phyloP scores from a whole-genome alignment of 2,888 invertebrate genomes.

The Drosophila falleni region DNA sequence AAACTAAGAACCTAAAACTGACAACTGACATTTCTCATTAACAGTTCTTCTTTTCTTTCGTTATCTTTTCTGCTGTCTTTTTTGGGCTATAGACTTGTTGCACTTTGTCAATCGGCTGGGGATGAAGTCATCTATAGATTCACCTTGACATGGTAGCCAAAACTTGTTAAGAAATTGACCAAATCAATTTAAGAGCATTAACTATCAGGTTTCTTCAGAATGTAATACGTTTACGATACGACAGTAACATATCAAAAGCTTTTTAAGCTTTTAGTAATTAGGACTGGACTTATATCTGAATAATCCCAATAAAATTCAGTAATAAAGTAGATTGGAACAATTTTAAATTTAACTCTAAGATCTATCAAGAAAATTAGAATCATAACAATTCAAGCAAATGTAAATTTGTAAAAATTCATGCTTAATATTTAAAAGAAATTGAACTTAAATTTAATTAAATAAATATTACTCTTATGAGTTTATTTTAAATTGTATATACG shows the following conservation, averaged over 20 bases:
- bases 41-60: conserved; percentile 45
- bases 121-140: conserved; percentile 61
- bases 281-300: not conserved
- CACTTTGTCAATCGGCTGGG: conserved; percentile 65
- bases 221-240: not conserved
- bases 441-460: too few relatives aligned
- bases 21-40: conserved; percentile 81
- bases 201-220: not conserved
- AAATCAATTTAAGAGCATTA: conserved; percentile 19
- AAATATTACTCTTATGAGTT: too few relatives aligned
- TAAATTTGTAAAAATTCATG: too few relatives aligned
- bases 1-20: conserved; percentile 55
- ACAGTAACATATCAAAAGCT: not conserved
- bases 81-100: conserved; percentile 60
- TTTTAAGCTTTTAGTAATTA: not conserved
- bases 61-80: conserved; percentile 5
- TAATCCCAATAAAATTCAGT: not conserved
- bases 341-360: too few relatives aligned
- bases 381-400: not conserved
- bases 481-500: too few relatives aligned
- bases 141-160: conserved; percentile 35
- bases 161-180: conserved; percentile 17
- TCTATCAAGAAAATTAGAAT: too few relatives aligned
- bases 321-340: not conserved
- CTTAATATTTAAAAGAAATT: too few relatives aligned